Evolutionary conservation across 23 tunicate species (phyloP), one percentile per base, ranked within the genome.

Genomic region (Oikopleura dioica): DNA sequence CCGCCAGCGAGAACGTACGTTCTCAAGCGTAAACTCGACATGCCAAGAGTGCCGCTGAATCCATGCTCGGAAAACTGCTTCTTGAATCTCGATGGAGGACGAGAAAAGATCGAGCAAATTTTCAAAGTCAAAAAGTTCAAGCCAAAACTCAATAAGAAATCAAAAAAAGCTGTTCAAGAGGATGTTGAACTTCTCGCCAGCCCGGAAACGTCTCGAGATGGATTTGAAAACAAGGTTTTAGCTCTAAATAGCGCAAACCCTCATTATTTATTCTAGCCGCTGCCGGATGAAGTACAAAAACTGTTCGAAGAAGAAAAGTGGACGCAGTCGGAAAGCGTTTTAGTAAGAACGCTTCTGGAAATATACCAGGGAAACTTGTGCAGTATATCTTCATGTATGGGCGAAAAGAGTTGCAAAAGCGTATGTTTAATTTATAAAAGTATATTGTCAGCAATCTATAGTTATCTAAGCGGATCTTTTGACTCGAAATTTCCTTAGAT

Each of bases 11-110:
- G 55, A 9, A 9, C 9, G 9, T 44, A 44, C 16, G 16, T 44
- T 44, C 9, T 44, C 55, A 44, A 44, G 16, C 9, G 55, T 9
- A 44, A 44, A 44, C 55, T 44, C 9, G 55, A 44, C 16, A 44
- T 44, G 55, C 55, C 55, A 44, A 44, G 16, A 16, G 55, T 44
- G 16, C 55, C 55, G 9, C 16, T 16, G 9, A 16, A 9, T 16
- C 75, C 92, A 9, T 91, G 97, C 38, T 69, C 68, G 1, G 35
- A 78, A 31, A 36, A 75, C 16, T 91, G 97, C 37, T 91, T 82
- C 38, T 69, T 82, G 69, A 77, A 80, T 28, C 79, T 91, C 33
- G 84, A 82, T 35, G 92, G 92, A 44, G 92, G 84, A 16, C 76
- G 38, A 35, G 92, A 91, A 63, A 82, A 68, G 36, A 35, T 38